Evolutionary conservation across 1,140 invertebrate genomes (phyloP).

Genomic region (Carcinoscorpius rotundicauda): DNA sequence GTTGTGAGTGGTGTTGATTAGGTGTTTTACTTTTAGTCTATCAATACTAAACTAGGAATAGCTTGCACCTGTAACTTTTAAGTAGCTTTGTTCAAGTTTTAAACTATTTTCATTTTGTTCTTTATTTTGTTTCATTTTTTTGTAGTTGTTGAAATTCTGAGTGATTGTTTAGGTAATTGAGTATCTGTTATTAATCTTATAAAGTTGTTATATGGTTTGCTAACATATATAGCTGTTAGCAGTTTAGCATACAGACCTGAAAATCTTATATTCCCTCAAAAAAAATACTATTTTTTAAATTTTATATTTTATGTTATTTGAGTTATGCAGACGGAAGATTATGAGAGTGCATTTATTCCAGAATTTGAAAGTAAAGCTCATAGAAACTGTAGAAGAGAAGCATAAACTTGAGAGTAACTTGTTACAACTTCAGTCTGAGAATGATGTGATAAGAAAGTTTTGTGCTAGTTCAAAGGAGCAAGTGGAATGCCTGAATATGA

Average conservation of each 20-base stretch:
- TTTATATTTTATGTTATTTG: background rate
- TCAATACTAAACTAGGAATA: no score
- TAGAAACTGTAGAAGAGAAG: constrained; percentile 3
- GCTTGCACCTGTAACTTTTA: no score
- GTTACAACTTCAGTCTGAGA: background rate
- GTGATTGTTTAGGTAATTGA: no score
- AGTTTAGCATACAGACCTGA: background rate
- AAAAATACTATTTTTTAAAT: background rate
- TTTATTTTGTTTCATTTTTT: no score
- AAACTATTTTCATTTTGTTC: no score
- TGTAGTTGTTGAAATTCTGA: no score
- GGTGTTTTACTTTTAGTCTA: no score
- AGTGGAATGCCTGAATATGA: constrained; percentile 13
- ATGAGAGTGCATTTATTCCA: constrained; percentile 5
- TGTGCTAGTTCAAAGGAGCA: constrained; percentile 4
- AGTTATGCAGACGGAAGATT: background rate
- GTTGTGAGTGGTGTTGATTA: no score
- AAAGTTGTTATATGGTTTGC: background rate
- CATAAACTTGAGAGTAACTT: background rate
- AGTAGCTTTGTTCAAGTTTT: no score
- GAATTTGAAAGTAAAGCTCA: constrained; percentile 3
- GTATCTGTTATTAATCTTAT: background rate
- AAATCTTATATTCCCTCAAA: background rate
- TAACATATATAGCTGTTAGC: constrained; percentile 1
- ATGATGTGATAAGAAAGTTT: background rate